Percentiles rank a stretch among this genome's conserved stretches.
These are phyloP conservation scores for Acipenser ruthenus DNA, from an alignment of 2,797 vertebrate genomes.

Conservation along the genomic window DNA sequence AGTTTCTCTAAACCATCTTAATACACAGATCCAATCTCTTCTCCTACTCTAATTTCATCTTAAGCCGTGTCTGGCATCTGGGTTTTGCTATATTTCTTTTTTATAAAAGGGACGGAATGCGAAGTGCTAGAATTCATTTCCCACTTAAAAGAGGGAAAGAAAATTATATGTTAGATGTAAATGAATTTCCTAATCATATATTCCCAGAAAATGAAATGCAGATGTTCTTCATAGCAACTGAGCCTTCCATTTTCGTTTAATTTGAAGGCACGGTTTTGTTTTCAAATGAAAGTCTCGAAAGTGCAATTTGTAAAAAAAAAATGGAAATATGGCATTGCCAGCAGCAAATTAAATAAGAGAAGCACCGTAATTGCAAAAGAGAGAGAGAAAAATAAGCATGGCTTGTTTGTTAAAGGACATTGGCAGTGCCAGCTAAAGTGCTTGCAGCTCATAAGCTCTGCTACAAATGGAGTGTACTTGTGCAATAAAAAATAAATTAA, in stretches of 20 bases:
- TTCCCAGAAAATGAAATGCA: conserved; percentile 83
- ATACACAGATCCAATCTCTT: conserved; percentile 60
- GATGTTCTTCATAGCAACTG: conserved; percentile 79
- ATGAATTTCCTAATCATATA: conserved; percentile 96
- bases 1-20: conserved; percentile 53
- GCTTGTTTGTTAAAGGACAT: conserved; percentile 18
- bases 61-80: not conserved
- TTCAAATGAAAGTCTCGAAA: conserved; percentile 75
- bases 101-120: conserved; percentile 53
- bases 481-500: no score
- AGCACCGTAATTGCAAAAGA: conserved; percentile 10
- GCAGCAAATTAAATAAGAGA: conserved; percentile 11
- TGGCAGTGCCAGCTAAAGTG: not conserved
- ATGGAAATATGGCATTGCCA: conserved; percentile 16
- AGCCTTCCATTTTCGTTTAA: conserved; percentile 76
- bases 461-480: no score
- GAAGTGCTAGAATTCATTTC: conserved; percentile 72
- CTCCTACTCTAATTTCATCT: conserved; percentile 38
- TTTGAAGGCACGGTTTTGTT: conserved; percentile 77
- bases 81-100: not conserved
- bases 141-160: conserved; percentile 88
- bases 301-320: conserved; percentile 67
- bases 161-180: conserved; percentile 90
- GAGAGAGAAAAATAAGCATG: conserved; percentile 1
- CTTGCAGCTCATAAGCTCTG: no score